A percentile compares a stretch with the other conserved stretches of the same genome.
Conservation (phyloP, 2,888 invertebrate species). For the Lasioglossum pauxillum region DNA sequence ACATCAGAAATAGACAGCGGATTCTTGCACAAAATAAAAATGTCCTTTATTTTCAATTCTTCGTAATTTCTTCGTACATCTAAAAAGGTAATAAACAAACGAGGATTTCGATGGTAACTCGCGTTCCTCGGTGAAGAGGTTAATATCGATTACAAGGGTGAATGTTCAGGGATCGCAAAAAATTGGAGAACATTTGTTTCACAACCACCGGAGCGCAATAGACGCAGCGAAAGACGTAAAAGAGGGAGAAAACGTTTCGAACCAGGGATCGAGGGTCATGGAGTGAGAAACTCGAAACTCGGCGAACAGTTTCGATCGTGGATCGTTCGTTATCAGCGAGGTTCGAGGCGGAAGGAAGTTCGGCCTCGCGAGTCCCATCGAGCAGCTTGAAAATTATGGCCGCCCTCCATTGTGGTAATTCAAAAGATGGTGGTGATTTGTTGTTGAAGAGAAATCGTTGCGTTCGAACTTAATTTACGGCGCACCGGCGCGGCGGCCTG, state of each 20-base stretch:
- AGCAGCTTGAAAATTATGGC: constrained; percentile 65
- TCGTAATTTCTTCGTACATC: not conserved
- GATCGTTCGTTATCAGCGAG: constrained; percentile 57
- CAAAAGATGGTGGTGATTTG: constrained; percentile 61
- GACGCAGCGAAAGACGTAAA: not conserved
- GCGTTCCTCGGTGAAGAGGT: not conserved
- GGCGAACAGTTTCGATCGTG: constrained; percentile 44
- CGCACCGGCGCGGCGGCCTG: not conserved
- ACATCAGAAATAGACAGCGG: no score
- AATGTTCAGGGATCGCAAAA: not conserved
- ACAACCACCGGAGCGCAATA: not conserved
- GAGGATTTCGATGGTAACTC: not conserved
- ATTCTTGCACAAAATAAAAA: not conserved
- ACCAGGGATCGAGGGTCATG: not conserved
- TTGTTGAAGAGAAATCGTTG: constrained; percentile 58
- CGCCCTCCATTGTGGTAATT: constrained; percentile 59
- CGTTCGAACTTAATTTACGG: constrained; percentile 47
- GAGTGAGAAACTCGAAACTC: constrained; percentile 1
- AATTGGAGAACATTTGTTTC: not conserved
- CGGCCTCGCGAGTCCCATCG: constrained; percentile 69
- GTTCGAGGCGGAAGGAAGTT: constrained; percentile 60
- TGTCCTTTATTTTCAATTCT: not conserved
- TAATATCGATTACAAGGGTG: not conserved
- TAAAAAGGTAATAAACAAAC: not conserved
- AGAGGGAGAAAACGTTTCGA: not conserved